Evolutionary conservation across 2,797 vertebrate species (phyloP), one percentile per base, ranked within the genome.

Genomic region (Okamejei kenojei): DNA sequence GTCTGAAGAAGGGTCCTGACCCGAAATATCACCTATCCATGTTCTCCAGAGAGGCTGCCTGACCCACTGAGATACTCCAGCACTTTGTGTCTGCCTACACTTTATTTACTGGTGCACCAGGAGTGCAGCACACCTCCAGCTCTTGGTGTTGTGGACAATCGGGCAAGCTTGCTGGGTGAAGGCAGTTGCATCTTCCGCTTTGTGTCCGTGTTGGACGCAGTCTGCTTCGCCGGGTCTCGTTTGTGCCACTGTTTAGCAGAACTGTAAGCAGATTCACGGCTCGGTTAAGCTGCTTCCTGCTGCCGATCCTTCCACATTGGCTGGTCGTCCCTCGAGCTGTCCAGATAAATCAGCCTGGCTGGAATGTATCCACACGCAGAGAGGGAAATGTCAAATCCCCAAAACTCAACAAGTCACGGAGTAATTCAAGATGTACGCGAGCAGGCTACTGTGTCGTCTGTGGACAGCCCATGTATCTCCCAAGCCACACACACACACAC

Each of bases 341-440:
- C 35, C 15, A 78, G 77, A 68, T 65, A 35, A 65, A 88, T 88
- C 84, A 68, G 2, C n/a, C 2, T 68, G 45, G 61, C 65, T 11
- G 17, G 84, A 68, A 65, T 68, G 2, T 88, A 35, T 35, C 68
- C 61, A 68, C n/a, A 65, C 68, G 29, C 65, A 68, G 58, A 23
- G 21, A 32, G 84, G n/a, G 68, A 88, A n/a, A 88, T 88, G n/a
- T 88, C n/a, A 9, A 1, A 68, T n/a, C 32, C n/a, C 61, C 84
- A 32, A 68, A 88, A 68, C 63, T 68, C 84, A 68, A 7, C 1
- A 35, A 88, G 68, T 29, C 63, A 35, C 10, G 15, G n/a, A 32
- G n/a, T 35, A 21, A 35, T 88, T 88, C 26, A 86, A 86, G 63
- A 63, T 65, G 82, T 32, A 86, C 63, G 82, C n/a, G 58, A 86